Conservation (phyloP, 2,113 vertebrate species). For the Redunca redunca region DNA sequence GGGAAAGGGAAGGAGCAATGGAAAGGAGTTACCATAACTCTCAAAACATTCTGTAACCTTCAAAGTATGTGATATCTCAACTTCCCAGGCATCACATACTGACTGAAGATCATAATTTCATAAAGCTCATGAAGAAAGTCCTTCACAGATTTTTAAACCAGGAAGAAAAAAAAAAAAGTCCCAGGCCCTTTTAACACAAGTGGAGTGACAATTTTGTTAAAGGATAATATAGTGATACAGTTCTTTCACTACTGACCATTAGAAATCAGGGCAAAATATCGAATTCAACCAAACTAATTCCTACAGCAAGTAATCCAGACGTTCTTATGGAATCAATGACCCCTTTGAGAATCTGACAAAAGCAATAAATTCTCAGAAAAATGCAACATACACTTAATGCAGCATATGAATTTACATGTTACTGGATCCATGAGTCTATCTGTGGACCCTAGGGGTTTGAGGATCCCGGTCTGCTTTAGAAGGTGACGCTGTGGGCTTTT, state of each 20-base stretch:
- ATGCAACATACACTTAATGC: neutral
- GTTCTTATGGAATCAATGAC: neutral
- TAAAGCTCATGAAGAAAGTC: conserved; percentile 9
- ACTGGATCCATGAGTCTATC: neutral
- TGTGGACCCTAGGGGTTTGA: neutral
- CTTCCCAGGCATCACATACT: neutral
- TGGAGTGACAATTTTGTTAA: neutral
- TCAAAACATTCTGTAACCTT: conserved; percentile 26
- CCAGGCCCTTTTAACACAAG: neutral
- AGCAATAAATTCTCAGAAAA: conserved; percentile 41
- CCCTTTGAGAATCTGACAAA: conserved; percentile 16
- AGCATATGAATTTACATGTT: conserved; percentile 5
- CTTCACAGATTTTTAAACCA: conserved; percentile 30
- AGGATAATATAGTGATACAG: neutral
- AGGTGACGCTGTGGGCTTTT: conserved; percentile 11
- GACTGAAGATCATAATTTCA: conserved; percentile 18
- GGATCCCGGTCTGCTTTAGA: neutral
- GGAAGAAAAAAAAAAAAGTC: conserved; percentile 6
- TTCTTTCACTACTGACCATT: neutral
- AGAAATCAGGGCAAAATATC: neutral
- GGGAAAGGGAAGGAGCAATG: neutral
- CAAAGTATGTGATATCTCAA: conserved; percentile 24
- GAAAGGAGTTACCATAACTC: neutral
- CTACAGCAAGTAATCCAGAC: neutral
- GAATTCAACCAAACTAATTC: conserved; percentile 24